Base-by-base conservation (phyloP, 2,888 invertebrate genomes). In the Petrolisthes cinctipes region DNA sequence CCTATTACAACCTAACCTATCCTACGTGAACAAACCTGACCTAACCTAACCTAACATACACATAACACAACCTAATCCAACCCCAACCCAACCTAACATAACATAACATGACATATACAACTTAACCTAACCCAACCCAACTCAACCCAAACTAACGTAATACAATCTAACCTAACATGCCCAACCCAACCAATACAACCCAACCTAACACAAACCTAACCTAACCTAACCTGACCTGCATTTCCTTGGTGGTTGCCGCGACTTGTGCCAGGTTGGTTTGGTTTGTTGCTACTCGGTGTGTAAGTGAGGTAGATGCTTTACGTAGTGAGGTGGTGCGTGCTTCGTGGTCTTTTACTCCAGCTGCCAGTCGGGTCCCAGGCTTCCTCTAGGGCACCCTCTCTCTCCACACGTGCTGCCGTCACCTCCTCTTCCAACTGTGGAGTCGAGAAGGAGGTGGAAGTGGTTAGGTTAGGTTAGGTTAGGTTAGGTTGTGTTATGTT, bases 341-440 rank as follows among this genome's bases (percentile, higher is more conserved):
- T 9, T 82, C 75, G 57, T 88, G 88, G 37, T 85, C 85, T 61
- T 78, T 82, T 56, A 85, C 68, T 1, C 82, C 57, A 20, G 76
- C 54, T 0, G 75, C 88, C 82, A 88, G 71, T n/a, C 82, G 75
- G 75, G 6, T 76, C 78, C 88, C 88, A 88, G 6, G 88, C 85
- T 37, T 85, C 78, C 71, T 88, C 88, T 85, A 88, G 76, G 11
- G 78, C 23, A 7, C 37, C 68, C 76, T 88, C 88, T 37, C 88
- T 23, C 23, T 88, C 88, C 51, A 78, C 88, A 23, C 76, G 81
- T 14, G 88, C 88, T 5, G 82, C 85, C 4, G 82, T 82, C n/a
- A 88, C 71, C 68, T 88, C 88, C 57, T 88, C 88, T 54, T 88
- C 85, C 78, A 88, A 82, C 88, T 88, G 85, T 54, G 6, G n/a